Base-by-base conservation (phyloP, 2,113 vertebrate species). In the Anas platyrhynchos region DNA sequence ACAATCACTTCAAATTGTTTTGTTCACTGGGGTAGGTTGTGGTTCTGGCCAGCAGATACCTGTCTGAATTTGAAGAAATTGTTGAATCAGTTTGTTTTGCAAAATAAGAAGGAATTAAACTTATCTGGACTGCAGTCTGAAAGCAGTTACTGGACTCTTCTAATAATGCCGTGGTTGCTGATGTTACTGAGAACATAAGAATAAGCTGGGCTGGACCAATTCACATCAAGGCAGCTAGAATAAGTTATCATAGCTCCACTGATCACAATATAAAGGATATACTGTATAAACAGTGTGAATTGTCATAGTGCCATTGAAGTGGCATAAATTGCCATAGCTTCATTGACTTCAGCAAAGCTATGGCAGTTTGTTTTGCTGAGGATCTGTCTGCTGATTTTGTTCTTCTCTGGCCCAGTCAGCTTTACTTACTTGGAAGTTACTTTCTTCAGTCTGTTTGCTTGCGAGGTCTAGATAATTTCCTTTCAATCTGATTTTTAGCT, bases 381-480 rank as follows among this genome's bases (percentile, higher is more conserved):
- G 86, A 69, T 76, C 78, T 82, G 56, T 55, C 81, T 65, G 91
- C 67, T 89, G 74, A n/a, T 68, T 80, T 86, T n/a, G 80, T 86
- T 93, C 88, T 84, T 94, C 93, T 81, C 93, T 96, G 90, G 56
- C 76, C 83, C 90, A 92, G 48, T 94, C 86, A 66, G 88, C 86
- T 93, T 97, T 93, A 66, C 77, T 96, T 95, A 88, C 66, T 68
- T 50, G 48, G 76, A 95, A 95, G 77, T 50, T 48, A 13, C 77
- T 93, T 88, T 88, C 86, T 82, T 78, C 77, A 75, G 74, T 75
- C 91, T 82, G 13, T 93, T 96, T 95, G 54, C 86, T 95, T 79
- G 83, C 58, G 38, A 88, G 50, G 69, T 81, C 69, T 91, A 79
- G 94, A 96, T 84, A 79, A 81, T 52, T 95, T 48, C 69, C 44